Evolutionary conservation across 1,140 invertebrate genomes (phyloP).

Genomic region (Drosophila melanogaster): Release_6_plus_ISO1_MT NT_037436.4:21318501-21319000

Average conservation of each 20-base stretch:
- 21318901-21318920: slow-evolving; percentile 58
- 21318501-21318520: no score
- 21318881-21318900: slow-evolving; percentile 62
- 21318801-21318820: slow-evolving; percentile 65
- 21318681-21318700: slow-evolving; percentile 16
- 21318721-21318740: slow-evolving; percentile 67
- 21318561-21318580: background rate
- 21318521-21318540: background rate
- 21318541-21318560: background rate
- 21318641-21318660: slow-evolving; percentile 5
- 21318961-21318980: slow-evolving; percentile 55
- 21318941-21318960: slow-evolving; percentile 25
- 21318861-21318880: slow-evolving; percentile 33
- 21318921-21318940: slow-evolving; percentile 21
- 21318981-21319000: slow-evolving; percentile 56
- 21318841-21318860: slow-evolving; percentile 58
- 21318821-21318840: slow-evolving; percentile 81
- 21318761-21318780: slow-evolving; percentile 45
- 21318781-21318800: slow-evolving; percentile 64
- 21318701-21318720: slow-evolving; percentile 24
- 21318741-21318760: slow-evolving; percentile 64
- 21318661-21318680: background rate
- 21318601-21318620: background rate
- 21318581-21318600: background rate
- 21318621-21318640: background rate